Conservation (phyloP, 2,888 invertebrate genomes). For the Agapostemon virescens region DNA sequence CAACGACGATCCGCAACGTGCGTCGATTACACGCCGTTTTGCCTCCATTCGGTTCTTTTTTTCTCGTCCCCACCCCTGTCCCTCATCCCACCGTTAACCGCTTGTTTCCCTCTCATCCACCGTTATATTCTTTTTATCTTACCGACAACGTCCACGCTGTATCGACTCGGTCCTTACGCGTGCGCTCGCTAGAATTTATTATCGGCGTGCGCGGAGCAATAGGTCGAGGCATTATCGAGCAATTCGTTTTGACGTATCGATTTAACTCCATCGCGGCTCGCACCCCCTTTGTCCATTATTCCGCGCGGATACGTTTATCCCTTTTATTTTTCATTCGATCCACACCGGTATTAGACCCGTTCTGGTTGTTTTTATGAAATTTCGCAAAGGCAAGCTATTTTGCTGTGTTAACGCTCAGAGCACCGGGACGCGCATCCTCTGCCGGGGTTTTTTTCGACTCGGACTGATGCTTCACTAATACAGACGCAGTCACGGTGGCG, state of each 20-base stretch:
- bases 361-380: slow-evolving; percentile 31
- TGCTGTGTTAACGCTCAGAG: neutral
- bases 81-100: neutral
- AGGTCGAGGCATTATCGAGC: slow-evolving; percentile 47
- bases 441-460: no score
- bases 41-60: neutral
- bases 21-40: slow-evolving; percentile 44
- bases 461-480: no score
- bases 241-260: slow-evolving; percentile 53
- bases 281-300: slow-evolving; percentile 38
- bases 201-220: slow-evolving; percentile 27
- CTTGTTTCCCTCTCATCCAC: neutral
- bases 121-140: neutral
- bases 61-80: neutral
- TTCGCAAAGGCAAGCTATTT: slow-evolving; percentile 6
- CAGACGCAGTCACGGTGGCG: no score
- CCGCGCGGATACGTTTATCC: slow-evolving; percentile 23
- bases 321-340: slow-evolving; percentile 41
- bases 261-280: slow-evolving; percentile 32
- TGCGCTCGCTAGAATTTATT: slow-evolving; percentile 39
- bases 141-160: neutral
- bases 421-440: no score
- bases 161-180: slow-evolving; percentile 31
- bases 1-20: slow-evolving; percentile 33
- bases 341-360: slow-evolving; percentile 21